Percentiles rank a stretch among this genome's conserved stretches.
These are phyloP conservation scores for Tarsius wallacei DNA, from an alignment of 2,797 vertebrate genomes.

Conservation along the genomic window DNA sequence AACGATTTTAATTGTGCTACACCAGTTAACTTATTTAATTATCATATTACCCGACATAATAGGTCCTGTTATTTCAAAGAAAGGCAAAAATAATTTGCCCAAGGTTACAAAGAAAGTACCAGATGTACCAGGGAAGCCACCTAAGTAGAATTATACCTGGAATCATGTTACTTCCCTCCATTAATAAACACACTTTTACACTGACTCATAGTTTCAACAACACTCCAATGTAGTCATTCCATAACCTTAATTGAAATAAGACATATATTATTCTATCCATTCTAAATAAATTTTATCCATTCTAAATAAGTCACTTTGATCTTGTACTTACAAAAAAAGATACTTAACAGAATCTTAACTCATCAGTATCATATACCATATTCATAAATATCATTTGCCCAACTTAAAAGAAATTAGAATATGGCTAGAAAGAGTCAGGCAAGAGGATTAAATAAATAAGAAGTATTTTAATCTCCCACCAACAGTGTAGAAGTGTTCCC, in stretches of 20 bases:
- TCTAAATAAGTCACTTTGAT: constrained; percentile 33
- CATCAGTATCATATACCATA: not conserved
- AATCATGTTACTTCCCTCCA: not conserved
- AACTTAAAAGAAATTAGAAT: constrained; percentile 32
- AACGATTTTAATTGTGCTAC: not conserved
- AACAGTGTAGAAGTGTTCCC: too few relatives aligned
- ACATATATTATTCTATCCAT: not conserved
- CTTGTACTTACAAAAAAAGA: constrained; percentile 33
- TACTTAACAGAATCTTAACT: not conserved
- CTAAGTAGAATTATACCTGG: not conserved
- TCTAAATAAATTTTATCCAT: not conserved
- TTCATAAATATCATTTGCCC: not conserved
- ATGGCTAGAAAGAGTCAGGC: not conserved
- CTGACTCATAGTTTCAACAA: not conserved
- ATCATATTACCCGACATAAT: not conserved
- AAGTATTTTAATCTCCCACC: too few relatives aligned
- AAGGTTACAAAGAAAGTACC: not conserved
- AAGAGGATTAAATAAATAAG: not conserved
- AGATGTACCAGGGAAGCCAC: not conserved
- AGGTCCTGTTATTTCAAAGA: constrained; percentile 5
- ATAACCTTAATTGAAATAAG: not conserved
- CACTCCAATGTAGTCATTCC: not conserved
- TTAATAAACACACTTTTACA: constrained; percentile 16
- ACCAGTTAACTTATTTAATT: not conserved
- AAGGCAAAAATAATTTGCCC: not conserved